Conservation (phyloP, 2,797 vertebrate species). For the Lemur catta region DNA sequence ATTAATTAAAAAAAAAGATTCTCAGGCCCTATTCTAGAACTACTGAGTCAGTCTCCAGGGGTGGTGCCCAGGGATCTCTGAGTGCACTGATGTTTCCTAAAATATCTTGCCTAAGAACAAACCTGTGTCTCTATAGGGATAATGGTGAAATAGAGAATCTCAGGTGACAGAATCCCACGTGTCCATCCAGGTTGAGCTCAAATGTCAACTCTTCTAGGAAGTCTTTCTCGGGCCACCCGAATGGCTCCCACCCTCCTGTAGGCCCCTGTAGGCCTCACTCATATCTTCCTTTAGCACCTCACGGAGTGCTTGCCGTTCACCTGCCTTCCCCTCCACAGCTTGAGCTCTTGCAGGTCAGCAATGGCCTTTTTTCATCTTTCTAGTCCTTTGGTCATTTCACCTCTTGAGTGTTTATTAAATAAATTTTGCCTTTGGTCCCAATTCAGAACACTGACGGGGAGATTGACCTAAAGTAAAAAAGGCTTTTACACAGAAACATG, state of each 20-base stretch:
- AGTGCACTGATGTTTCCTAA: neutral
- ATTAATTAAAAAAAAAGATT: neutral
- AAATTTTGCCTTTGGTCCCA: neutral
- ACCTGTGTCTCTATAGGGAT: neutral
- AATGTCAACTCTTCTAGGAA: neutral
- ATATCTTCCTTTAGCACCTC: neutral
- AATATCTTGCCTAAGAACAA: neutral
- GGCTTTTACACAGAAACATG: neutral
- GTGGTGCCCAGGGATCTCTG: neutral
- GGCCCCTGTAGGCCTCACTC: neutral
- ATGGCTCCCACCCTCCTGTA: rapidly evolving
- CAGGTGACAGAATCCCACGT: neutral
- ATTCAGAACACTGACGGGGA: neutral
- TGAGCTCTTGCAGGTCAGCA: neutral
- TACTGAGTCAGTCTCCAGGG: neutral
- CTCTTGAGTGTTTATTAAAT: neutral
- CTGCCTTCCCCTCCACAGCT: neutral
- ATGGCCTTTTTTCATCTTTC: neutral
- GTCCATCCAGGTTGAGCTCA: neutral
- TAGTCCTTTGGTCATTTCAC: neutral
- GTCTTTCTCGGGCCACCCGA: neutral
- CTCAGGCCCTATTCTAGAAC: neutral
- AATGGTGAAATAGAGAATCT: neutral
- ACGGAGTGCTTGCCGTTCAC: neutral
- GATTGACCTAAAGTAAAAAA: neutral